Base-by-base conservation (phyloP, 2,113 vertebrate species). In the Perognathus longimembris region DNA sequence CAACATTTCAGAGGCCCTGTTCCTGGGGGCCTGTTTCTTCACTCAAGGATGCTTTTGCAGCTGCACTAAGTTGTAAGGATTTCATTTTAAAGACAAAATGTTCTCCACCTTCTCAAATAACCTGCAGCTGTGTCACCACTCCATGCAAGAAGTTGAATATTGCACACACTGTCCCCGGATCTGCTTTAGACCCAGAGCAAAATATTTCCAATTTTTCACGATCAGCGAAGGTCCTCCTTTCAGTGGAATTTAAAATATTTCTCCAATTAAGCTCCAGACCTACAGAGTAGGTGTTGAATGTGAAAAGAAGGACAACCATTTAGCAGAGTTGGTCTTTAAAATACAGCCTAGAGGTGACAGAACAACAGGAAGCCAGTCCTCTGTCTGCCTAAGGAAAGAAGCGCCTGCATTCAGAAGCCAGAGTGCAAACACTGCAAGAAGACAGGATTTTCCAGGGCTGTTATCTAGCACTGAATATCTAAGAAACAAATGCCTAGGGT, bases 61-160 rank as follows among this genome's bases (percentile, higher is more conserved):
- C 64, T 80, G 64, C 74, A 14, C 21, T 59, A 93, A 94, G 83
- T 89, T 89, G 64, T 17, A 42, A 18, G 42, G 71, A 40, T 85
- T 63, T 92, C 45, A 7, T 76, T 84, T 94, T 34, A 81, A 90
- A 90, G 54, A 95, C 10, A 4, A 7, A 94, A 80, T 84, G 40
- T 63, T 88, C 91, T 77, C 80, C 83, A 88, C 89, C 36, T 40
- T 7, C 45, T 67, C 5, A 64, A 92, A 95, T 63, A 76, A 77
- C 79, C 90, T 83, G 76, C 95, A 96, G 95, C 94, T 97, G 95
- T 85, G 75, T 96, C 36, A 91, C 95, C 79, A 34, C 67, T 90
- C 57, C 4, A 40, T 75, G 24, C 38, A 70, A 78, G 70, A 94
- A 80, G 91, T 14, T n/a, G 76, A 84, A 75, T 86, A 57, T 82